Base-by-base conservation (phyloP, 2,113 vertebrate species). In the Neomonachus schauinslandi region DNA sequence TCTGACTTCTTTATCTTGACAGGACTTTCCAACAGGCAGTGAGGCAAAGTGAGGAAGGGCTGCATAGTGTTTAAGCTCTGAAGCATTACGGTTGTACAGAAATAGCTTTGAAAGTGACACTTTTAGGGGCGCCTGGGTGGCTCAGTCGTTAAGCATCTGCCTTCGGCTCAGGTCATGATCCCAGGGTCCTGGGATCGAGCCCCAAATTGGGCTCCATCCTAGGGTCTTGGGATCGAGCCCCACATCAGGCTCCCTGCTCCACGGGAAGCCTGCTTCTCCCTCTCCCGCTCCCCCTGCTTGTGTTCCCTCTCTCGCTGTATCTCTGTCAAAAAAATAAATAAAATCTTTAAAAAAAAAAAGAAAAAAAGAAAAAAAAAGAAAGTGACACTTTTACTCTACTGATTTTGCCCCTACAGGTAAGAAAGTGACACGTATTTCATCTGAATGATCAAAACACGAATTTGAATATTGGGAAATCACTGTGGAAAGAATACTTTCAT, bases 341-440 rank as follows among this genome's bases (percentile, higher is more conserved):
- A 42, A 42, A 42, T 42, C 39, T 42, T 42, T 42, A 42, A 42
- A 42, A 39, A 39, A 39, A 39, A 39, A 42, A 42, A 42, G 39
- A 42, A 42, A 42, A 42, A 42, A 42, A 42, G 39, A 42, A 42
- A 42, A 42, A 42, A 42, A 42, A 42, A 42, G 63, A 89, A 74
- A 77, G 14, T 55, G 93, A 77, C 91, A 67, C 28, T 77, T 89
- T 13, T 1, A 39, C 63, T 51, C 5, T 24, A 81, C 3, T 59
- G 69, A 36, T 88, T 92, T 87, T 71, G 63, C 53, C 53, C 87
- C 49, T 21, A 36, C 2, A 2, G 1, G 6, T 46, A 94, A 63
- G 31, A 80, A 97, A 96, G 83, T 12, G 96, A 91, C 94, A 95
- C 76, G 63, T 33, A 72, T 55, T 87, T 88, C 80, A 67, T 33